These are phyloP conservation scores for Climacteris rufus DNA, from an alignment of 2,113 vertebrate genomes.

Conservation along the genomic window DNA sequence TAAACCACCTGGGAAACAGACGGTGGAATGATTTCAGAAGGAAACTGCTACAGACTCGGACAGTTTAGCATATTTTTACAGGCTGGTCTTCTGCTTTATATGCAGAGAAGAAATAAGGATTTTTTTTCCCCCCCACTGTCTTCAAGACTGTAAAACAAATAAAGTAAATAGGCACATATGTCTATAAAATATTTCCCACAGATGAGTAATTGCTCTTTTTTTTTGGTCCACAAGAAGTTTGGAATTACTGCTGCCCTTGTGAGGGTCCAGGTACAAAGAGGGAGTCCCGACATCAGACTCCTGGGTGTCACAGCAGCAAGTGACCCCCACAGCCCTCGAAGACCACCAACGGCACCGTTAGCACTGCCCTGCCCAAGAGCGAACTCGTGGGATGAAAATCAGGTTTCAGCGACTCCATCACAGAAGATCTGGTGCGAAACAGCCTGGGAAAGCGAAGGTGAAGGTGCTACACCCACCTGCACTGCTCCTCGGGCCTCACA, in stretches of 20 bases:
- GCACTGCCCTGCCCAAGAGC: fast-evolving
- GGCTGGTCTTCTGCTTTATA: neutral
- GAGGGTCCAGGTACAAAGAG: fast-evolving
- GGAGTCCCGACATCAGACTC: fast-evolving
- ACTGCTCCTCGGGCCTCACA: neutral
- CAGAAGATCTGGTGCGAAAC: neutral
- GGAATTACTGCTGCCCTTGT: neutral
- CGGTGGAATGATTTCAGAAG: neutral
- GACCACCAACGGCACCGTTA: fast-evolving
- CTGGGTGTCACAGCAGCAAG: neutral
- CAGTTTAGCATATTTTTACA: neutral
- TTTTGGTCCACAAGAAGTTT: neutral
- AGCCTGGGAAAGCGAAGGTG: neutral
- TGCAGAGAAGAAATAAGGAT: neutral
- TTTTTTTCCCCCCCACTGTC: fast-evolving
- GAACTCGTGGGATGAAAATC: neutral
- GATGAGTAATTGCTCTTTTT: neutral
- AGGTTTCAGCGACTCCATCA: neutral
- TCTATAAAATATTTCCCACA: neutral
- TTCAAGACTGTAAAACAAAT: neutral
- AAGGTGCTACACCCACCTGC: neutral
- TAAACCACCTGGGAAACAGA: neutral
- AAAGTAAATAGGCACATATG: neutral
- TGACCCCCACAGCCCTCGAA: neutral
- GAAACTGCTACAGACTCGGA: neutral